Base-by-base conservation (phyloP, 2,888 invertebrate genomes). In the Drosophila nr. perissopoda region DNA sequence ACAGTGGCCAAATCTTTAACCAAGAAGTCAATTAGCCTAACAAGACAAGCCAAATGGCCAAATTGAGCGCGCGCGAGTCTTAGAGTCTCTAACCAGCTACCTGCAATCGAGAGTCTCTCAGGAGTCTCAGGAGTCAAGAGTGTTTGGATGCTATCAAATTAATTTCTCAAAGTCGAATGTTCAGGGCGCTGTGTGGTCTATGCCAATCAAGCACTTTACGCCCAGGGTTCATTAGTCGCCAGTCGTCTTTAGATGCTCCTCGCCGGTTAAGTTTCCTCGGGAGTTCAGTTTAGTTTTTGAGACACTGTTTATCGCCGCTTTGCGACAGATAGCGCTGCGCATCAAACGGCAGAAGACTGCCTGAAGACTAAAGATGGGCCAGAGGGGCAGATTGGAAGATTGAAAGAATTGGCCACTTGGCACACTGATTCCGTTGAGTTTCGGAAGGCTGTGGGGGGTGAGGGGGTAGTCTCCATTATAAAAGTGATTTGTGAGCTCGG, bases 1-100 rank as follows among this genome's bases (percentile, higher is more conserved):
- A 57, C 48, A 48, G 38, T 57, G 78, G 61, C 79, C 72, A 64
- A 69, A 70, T 54, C 58, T 49, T 49, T 31, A 58, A 69, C 70
- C 79, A 87, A 85, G 83, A 81, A 86, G 83, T 91, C 92, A 92
- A 92, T 91, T 92, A 91, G 92, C 90, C 90, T 87, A 92, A 91
- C 92, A 89, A 91, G 91, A 84, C 89, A 90, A 74, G 57, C 76
- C 57, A 25, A 46, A 46, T 46, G 46, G 56, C 81, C 74, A 79
- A 84, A 85, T 69, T 70, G 76, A 70, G 67, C 48, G 51, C 62
- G 53, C 38, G 52, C 42, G 29, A 56, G 38, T 56, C 57, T 57
- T 46, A 46, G 46, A 46, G 46, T 46, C 46, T 68, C 67, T 76
- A 68, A 61, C 77, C 66, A 57, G 67, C 60, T 66, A 79, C 82